Percentiles rank a stretch among this genome's conserved stretches.
Conservation (phyloP, 1,140 invertebrate genomes). For the Kradibia gibbosae region DNA sequence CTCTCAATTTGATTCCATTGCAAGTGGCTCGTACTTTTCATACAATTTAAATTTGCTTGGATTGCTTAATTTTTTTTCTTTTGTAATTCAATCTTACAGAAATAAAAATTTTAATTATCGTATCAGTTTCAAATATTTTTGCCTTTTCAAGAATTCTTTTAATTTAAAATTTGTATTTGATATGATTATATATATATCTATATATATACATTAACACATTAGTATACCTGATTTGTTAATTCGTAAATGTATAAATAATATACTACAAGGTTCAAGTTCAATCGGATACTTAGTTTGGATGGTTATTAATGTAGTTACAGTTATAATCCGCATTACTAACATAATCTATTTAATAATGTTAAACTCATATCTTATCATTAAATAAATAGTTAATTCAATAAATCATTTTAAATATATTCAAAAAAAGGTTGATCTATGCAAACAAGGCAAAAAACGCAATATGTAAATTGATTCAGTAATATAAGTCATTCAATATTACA, state of each 20-base stretch:
- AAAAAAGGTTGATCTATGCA: too few species aligned
- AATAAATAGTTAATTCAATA: background rate
- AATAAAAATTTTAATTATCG: too few species aligned
- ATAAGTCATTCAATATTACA: background rate
- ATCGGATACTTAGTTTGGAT: background rate
- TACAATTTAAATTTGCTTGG: too few species aligned
- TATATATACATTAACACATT: too few species aligned
- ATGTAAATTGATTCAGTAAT: too few species aligned
- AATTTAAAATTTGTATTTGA: too few species aligned
- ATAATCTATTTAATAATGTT: slow-evolving; percentile 7
- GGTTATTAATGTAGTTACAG: background rate
- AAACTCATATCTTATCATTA: background rate
- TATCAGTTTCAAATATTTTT: too few species aligned
- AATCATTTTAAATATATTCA: too few species aligned
- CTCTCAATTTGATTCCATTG: background rate
- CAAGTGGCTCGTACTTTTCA: background rate
- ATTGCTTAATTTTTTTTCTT: background rate
- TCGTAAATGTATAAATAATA: background rate
- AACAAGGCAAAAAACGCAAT: background rate
- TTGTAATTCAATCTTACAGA: background rate
- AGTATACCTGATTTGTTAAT: too few species aligned
- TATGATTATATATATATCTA: too few species aligned
- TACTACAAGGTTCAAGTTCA: too few species aligned
- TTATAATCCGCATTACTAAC: background rate
- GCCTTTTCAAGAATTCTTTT: too few species aligned